Base-by-base conservation (phyloP, 2,113 vertebrate species). In the Delphinus delphis region DNA sequence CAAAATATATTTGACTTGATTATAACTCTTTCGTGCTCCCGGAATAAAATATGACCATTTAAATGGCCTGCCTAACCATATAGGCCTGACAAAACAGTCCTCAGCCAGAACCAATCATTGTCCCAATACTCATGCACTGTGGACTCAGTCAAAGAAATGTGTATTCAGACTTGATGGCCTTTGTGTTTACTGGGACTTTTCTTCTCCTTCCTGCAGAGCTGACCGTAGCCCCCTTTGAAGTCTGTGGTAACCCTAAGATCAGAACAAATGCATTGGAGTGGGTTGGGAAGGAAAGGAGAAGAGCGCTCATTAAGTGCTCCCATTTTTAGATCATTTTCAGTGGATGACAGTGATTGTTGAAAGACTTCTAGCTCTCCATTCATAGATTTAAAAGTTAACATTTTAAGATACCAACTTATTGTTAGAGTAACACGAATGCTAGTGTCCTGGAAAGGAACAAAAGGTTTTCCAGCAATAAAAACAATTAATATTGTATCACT, bases 101-200 rank as follows among this genome's bases (percentile, higher is more conserved):
- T 80, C 71, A 97, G 62, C 93, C 89, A 74, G 79, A 97, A 97
- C 62, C 44, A 89, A 96, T 98, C 93, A 92, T 41, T 76, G 96
- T 97, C 20, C 2, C 76, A 73, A 63, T 90, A 79, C 73, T 94
- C 65, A 26, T 8, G 89, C 97, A 95, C 84, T 95, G 93, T 95
- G 90, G 63, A 80, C 44, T 67, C 95, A 53, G 95, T 96, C 96
- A 96, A 65, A 96, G 96, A 95, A 96, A 98, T 97, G 96, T 93
- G 96, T 89, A 68, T 96, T 96, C 91, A 97, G 77, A 93, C 90
- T 94, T 86, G 98, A 97, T 80, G 91, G 93, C 50, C 86, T 97
- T 94, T 97, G 88, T 97, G 77, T 80, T 81, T 77, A 26, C 77
- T 60, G 50, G 74, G n/a, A 28, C 90, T 93, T 74, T 88, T 70